Conservation (phyloP, 2,797 vertebrate genomes). For the Mormyrus proboscirostris region DNA sequence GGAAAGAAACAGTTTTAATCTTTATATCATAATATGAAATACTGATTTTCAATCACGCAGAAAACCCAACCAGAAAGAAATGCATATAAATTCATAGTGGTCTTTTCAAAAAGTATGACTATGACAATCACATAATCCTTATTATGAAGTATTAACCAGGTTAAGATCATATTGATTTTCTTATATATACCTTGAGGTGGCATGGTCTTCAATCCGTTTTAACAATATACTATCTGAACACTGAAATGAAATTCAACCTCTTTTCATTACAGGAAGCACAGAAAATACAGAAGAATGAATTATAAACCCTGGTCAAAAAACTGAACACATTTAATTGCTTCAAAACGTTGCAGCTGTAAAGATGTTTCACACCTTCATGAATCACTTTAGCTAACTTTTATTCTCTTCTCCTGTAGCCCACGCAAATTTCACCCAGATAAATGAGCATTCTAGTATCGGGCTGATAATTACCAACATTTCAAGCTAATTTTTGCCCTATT, state of each 20-base stretch:
- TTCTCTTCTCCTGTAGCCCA: neutral
- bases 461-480: neutral
- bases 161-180: neutral
- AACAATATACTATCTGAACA: neutral
- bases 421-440: neutral
- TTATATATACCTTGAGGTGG: neutral
- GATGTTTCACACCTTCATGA: neutral
- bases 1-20: neutral
- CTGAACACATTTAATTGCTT: neutral
- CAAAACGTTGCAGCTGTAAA: neutral
- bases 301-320: neutral
- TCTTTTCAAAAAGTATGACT: neutral
- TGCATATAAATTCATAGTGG: neutral
- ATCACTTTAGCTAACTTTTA: neutral
- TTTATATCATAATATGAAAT: neutral
- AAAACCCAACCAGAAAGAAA: neutral
- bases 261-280: slow-evolving; percentile 23
- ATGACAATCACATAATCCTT: neutral
- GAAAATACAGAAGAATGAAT: neutral
- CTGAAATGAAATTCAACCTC: neutral
- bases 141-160: neutral
- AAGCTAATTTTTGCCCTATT: neutral
- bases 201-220: neutral
- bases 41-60: neutral
- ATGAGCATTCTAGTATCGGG: neutral